Evolutionary conservation across 1,140 invertebrate genomes (phyloP), one percentile per base, ranked within the genome.

Genomic region (Ridgeia piscesae): DNA sequence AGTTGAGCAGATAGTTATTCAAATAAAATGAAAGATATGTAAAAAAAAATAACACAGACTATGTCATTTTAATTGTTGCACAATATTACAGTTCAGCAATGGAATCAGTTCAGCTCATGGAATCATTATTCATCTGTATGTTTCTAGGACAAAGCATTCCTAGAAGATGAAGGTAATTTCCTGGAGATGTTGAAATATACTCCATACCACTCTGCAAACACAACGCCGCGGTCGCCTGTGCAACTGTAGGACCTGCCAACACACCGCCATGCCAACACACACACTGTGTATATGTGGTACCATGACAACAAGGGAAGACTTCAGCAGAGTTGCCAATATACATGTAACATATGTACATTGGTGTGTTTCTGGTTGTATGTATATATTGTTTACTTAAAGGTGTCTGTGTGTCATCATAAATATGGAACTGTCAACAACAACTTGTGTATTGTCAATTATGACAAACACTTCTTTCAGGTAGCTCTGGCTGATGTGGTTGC

Each of bases 141-240:
- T 77, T 93, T 94, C 91, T 94, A 96, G 95, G 95, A 96, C 92
- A 94, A 95, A 94, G 94, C 95, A 50, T 96, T 94, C 93, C 92
- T 96, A 34, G 94, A 95, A 89, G 95, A 95, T 92, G 95, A 96
- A 92, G 95, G 93, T 89, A 91, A 95, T 92, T 96, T 95, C 93
- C 92, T 95, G 92, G 95, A 95, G 89, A 94, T 94, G 17, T 91
- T 96, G 31, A 94, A 94, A 93, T 94, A 95, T 92, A 93, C 94
- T 93, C 94, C 94, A 17, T 95, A 95, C 50, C 89, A 92, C 48
- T 14, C 89, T 77, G 17, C 58, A 77, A 77, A 77, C 27, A 1
- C 58, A 27, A 21, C 58, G 17, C 58, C 58, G 27, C 58, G 17
- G 58, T 77, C 58, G 27, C 58, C 58, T 21, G 17, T 77, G 11